These are phyloP conservation scores for Sminthopsis crassicaudata DNA, from an alignment of 2,113 vertebrate species.

Conservation along the genomic window DNA sequence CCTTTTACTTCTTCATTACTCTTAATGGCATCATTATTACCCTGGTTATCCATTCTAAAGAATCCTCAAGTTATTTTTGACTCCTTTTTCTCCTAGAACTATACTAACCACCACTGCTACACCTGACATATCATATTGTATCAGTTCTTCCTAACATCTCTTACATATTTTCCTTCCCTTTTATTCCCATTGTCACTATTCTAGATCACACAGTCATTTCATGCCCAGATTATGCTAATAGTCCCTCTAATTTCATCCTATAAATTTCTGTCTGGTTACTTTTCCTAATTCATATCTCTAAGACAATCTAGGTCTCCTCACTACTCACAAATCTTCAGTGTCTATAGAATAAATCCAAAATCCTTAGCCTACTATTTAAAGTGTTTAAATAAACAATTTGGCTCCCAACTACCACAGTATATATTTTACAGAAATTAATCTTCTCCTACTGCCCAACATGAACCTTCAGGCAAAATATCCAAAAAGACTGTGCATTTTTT, in stretches of 20 bases:
- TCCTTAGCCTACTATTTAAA: background rate
- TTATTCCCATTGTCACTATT: background rate
- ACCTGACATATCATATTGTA: background rate
- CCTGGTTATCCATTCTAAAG: background rate
- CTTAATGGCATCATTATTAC: background rate
- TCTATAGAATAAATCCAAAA: background rate
- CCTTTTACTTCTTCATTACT: background rate
- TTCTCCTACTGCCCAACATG: background rate
- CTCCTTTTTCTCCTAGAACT: constrained; percentile 1
- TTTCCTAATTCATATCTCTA: background rate
- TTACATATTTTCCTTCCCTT: background rate
- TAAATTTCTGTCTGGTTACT: background rate
- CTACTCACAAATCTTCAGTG: background rate
- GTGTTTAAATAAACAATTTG: background rate
- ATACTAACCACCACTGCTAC: background rate
- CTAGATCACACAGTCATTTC: background rate
- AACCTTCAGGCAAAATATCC: background rate
- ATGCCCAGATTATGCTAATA: background rate
- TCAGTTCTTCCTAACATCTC: background rate
- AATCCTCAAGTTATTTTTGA: background rate
- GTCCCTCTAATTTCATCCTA: background rate
- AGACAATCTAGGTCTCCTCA: background rate
- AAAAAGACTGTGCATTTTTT: background rate
- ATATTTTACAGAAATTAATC: background rate
- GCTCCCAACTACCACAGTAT: background rate